Conservation (phyloP, 2,113 vertebrate species). For the Prionailurus viverrinus region DNA sequence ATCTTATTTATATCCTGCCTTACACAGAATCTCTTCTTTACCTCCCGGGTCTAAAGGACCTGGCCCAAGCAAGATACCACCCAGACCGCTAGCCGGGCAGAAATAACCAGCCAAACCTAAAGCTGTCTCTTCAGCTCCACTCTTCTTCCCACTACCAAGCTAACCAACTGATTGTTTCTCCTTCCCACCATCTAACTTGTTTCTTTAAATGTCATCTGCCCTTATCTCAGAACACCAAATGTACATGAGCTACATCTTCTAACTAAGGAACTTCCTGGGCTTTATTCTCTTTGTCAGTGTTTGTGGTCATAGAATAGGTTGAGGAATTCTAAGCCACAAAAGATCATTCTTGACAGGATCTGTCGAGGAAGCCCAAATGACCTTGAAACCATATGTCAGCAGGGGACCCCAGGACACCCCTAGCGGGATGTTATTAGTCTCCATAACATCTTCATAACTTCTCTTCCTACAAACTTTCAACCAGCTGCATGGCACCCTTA, state of each 20-base stretch:
- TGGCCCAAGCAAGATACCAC: neutral
- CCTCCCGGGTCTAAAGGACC: neutral
- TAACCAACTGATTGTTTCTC: neutral
- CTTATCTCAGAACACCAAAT: constrained; percentile 16
- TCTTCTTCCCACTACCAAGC: neutral
- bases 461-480: neutral
- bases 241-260: neutral
- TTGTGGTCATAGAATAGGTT: neutral
- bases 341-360: neutral
- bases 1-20: neutral
- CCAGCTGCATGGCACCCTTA: neutral
- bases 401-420: neutral
- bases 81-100: neutral
- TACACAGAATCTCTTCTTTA: neutral
- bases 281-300: neutral
- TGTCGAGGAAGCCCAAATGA: neutral
- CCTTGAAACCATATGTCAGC: neutral
- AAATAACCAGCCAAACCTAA: neutral
- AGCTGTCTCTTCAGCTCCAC: neutral
- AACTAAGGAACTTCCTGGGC: neutral
- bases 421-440: neutral
- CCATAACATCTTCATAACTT: neutral
- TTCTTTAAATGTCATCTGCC: constrained; percentile 27
- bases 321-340: neutral
- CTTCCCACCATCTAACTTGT: neutral